Percentiles rank a stretch among this genome's conserved stretches.
Evolutionary conservation across 2,113 vertebrate species (phyloP).

Genomic region (Syngnathus floridae): DNA sequence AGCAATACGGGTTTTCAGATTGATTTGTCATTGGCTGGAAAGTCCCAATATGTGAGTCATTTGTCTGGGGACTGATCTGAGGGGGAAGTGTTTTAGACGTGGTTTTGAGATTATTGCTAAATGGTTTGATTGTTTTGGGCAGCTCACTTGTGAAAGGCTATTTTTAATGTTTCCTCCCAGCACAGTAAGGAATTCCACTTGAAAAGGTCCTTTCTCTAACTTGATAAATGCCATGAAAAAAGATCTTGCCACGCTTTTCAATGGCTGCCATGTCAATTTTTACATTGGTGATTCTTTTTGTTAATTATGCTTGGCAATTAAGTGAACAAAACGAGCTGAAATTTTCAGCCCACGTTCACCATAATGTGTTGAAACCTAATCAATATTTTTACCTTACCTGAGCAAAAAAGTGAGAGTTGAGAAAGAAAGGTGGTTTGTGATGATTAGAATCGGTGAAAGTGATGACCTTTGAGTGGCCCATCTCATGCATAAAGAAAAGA

Average conservation of each 20-base stretch:
- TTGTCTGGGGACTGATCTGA: constrained; percentile 24
- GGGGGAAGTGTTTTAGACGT: constrained; percentile 20
- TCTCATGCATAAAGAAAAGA: constrained; percentile 68
- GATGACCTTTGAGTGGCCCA: constrained; percentile 44
- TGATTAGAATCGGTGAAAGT: constrained; percentile 28
- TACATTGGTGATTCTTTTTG: background rate
- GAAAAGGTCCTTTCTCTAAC: background rate
- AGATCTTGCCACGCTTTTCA: background rate
- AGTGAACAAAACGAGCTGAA: background rate
- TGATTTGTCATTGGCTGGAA: constrained; percentile 32
- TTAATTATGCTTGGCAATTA: too few relatives aligned
- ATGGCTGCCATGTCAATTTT: background rate
- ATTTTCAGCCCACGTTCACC: background rate
- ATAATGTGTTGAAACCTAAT: constrained; percentile 2
- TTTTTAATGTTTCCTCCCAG: background rate
- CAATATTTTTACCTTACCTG: background rate
- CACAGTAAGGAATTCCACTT: background rate
- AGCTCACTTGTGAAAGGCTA: background rate
- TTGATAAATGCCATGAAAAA: background rate
- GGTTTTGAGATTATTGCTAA: constrained; percentile 14
- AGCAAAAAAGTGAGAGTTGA: constrained; percentile 16
- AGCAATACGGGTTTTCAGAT: constrained; percentile 10
- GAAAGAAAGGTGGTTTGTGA: constrained; percentile 22
- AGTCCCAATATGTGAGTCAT: constrained; percentile 34
- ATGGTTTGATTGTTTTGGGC: constrained; percentile 3